Evolutionary conservation across 2,113 vertebrate genomes (phyloP), one percentile per base, ranked within the genome.

Genomic region (Paradoxurus hermaphroditus): DNA sequence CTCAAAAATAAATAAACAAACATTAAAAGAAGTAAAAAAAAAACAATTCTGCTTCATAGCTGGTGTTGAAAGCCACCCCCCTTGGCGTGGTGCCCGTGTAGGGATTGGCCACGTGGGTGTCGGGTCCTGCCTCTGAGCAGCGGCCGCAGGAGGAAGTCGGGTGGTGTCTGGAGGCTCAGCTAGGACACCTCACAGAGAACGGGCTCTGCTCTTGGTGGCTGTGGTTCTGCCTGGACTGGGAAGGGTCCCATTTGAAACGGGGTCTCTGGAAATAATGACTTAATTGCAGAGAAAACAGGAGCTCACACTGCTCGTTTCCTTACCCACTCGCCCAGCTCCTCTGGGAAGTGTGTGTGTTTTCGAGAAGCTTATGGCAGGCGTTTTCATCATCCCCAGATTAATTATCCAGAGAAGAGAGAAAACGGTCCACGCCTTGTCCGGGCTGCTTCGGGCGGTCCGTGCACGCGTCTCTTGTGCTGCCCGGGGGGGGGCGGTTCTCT

Each of bases 371-470:
- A 3, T 8, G 1, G 21, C 51, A 23, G 56, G 41, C 9, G 19
- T 78, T 86, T 96, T 73, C 72, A 46, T 91, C 68, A 49, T 75
- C 83, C 49, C 18, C 56, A 70, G 79, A 81, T 82, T 67, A 88
- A 23, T 89, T 84, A 75, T 44, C 73, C 3, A 46, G 84, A 78
- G 44, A 49, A 86, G 77, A 75, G 41, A 89, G 91, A 36, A 34
- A 29, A 27, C 3, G 13, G 56, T 72, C 12, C 23, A 9, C 7
- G 67, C n/a, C n/a, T 3, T 1, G 19, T 87, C 19, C 7, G 1
- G 62, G 73, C 63, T 16, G 5, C 84, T 27, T 29, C 0, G 0
- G 34, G 4, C 31, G 2, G 1, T 9, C 9, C 8, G 27, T 7
- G 51, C 41, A 29, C 4, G 21, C 14, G 0, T 51, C 41, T 9